These are phyloP conservation scores for Leucoraja erinaceus DNA, from an alignment of 2,113 vertebrate genomes.

Conservation along the genomic window DNA sequence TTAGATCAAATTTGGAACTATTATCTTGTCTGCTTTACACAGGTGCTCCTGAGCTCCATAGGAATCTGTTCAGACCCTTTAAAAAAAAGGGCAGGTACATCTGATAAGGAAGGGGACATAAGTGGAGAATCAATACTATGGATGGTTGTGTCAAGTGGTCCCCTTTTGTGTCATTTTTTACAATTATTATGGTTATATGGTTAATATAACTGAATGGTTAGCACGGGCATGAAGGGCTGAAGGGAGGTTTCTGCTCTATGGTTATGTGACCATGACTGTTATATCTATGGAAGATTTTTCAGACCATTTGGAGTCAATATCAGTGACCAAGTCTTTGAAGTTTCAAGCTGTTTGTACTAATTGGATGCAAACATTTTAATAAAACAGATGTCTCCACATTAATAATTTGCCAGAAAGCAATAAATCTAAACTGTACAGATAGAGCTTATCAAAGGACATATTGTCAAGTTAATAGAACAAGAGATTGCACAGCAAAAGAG, in stretches of 20 bases:
- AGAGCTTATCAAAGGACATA: conserved; percentile 14
- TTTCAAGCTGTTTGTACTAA: background rate
- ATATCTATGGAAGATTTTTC: background rate
- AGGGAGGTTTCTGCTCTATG: too few relatives aligned
- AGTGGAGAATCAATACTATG: background rate
- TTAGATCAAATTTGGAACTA: background rate
- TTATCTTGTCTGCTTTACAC: background rate
- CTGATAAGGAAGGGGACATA: background rate
- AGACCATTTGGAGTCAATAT: background rate
- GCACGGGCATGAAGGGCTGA: too few relatives aligned
- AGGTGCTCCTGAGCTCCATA: background rate
- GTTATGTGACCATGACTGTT: too few relatives aligned
- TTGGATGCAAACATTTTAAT: background rate
- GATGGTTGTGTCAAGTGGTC: background rate
- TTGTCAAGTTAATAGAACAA: background rate
- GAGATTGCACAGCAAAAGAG: background rate
- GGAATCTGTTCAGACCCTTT: background rate
- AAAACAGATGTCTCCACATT: background rate
- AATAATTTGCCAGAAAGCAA: conserved; percentile 24
- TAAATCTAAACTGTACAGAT: conserved; percentile 19
- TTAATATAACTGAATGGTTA: too few relatives aligned
- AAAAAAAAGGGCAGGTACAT: background rate
- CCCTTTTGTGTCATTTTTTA: background rate
- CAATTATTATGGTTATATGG: too few relatives aligned
- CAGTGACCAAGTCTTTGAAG: background rate